Percentiles rank a stretch among this genome's conserved stretches.
These are phyloP conservation scores for Oligia fasciuncula DNA, from an alignment of 2,888 invertebrate species.

Conservation along the genomic window DNA sequence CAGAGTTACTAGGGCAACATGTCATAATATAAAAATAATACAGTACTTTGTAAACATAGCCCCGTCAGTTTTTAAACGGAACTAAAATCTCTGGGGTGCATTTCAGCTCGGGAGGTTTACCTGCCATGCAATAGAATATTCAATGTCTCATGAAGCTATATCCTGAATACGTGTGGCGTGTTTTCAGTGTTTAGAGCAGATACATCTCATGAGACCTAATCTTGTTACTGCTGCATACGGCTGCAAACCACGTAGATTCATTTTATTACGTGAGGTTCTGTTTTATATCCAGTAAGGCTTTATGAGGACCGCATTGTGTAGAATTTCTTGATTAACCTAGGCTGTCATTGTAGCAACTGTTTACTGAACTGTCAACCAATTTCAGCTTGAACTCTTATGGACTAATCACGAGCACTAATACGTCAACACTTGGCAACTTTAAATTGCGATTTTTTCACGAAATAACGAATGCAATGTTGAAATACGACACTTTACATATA, in stretches of 20 bases:
- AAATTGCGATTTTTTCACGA: too few relatives aligned
- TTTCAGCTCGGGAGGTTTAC: conserved; percentile 15
- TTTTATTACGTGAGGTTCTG: conserved; percentile 12
- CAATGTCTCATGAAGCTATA: conserved; percentile 23
- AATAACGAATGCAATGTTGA: too few relatives aligned
- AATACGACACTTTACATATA: too few relatives aligned
- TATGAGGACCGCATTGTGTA: background rate
- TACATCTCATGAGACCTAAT: conserved; percentile 35
- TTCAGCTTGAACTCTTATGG: background rate
- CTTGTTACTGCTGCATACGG: conserved; percentile 15
- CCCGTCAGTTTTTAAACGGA: background rate
- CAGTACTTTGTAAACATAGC: conserved; percentile 14
- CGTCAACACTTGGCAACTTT: too few relatives aligned
- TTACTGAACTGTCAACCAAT: background rate
- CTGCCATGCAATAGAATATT: conserved; percentile 47
- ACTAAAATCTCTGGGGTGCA: conserved; percentile 30
- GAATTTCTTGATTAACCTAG: background rate
- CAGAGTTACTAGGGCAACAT: background rate
- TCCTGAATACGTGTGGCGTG: conserved; percentile 16
- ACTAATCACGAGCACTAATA: too few relatives aligned
- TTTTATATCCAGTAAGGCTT: background rate
- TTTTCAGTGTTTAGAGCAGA: conserved; percentile 21
- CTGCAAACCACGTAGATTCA: background rate
- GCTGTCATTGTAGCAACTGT: background rate
- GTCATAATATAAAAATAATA: conserved; percentile 28